Evolutionary conservation across 2,113 vertebrate species (phyloP).

Genomic region (Bettongia penicillata): DNA sequence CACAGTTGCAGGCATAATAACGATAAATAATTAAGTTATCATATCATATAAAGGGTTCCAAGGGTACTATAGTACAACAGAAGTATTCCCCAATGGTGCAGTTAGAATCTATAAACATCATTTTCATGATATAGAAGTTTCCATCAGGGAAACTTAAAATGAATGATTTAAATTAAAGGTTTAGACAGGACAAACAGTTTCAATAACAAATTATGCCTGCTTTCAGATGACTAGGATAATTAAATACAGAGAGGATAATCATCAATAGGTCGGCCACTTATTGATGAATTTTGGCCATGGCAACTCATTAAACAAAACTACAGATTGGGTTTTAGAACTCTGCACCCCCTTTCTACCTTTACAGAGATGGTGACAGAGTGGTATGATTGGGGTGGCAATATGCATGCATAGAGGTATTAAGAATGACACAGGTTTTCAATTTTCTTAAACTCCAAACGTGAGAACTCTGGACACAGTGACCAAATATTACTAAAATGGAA

Average conservation of each 20-base stretch:
- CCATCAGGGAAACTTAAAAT: background rate
- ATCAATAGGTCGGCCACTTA: background rate
- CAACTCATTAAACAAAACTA: background rate
- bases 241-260: background rate
- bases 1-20: constrained; percentile 23
- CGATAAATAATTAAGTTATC: background rate
- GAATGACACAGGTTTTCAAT: background rate
- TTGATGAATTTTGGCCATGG: background rate
- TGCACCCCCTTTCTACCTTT: background rate
- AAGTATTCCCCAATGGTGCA: background rate
- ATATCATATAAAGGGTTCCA: background rate
- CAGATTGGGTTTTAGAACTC: background rate
- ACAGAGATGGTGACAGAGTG: background rate
- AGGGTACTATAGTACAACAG: background rate
- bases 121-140: background rate
- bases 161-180: background rate
- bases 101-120: background rate
- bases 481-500: background rate
- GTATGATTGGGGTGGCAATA: background rate
- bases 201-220: background rate
- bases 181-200: background rate
- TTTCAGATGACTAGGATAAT: background rate
- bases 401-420: background rate
- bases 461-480: background rate
- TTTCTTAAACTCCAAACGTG: background rate